Conservation (phyloP, 2,113 vertebrate genomes). For the Antechinus flavipes region DNA sequence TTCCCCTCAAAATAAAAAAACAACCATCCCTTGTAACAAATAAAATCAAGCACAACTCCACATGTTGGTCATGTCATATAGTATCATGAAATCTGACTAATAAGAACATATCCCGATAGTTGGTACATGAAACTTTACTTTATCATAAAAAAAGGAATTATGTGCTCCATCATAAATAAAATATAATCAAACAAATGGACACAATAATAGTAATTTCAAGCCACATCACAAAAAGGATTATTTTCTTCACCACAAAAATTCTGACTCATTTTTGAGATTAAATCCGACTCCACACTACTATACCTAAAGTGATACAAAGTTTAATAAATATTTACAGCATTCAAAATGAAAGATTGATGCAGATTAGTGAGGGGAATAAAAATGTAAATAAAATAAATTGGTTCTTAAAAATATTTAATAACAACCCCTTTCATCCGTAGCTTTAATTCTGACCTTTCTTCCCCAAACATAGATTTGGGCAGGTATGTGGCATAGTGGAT, state of each 20-base stretch:
- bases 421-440: not conserved
- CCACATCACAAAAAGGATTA: slow-evolving; percentile 40
- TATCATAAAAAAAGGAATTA: not conserved
- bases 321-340: not conserved
- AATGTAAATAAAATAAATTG: not conserved
- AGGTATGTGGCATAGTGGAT: no score
- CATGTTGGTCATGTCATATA: not conserved
- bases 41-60: not conserved
- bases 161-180: not conserved
- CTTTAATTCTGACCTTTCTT: not conserved
- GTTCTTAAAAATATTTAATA: not conserved
- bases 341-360: not conserved
- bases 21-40: not conserved
- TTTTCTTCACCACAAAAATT: slow-evolving; percentile 47
- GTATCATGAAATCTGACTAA: no score
- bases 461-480: no score
- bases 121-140: no score
- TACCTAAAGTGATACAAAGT: not conserved
- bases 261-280: slow-evolving; percentile 17
- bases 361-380: not conserved
- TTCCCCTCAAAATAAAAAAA: not conserved
- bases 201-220: slow-evolving; percentile 26
- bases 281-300: not conserved
- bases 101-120: no score
- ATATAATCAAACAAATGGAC: slow-evolving; percentile 45